A percentile compares a stretch with the other conserved stretches of the same genome.
phyloP scores from a whole-genome alignment of 2,113 vertebrate genomes.

The Morone chrysops region DNA sequence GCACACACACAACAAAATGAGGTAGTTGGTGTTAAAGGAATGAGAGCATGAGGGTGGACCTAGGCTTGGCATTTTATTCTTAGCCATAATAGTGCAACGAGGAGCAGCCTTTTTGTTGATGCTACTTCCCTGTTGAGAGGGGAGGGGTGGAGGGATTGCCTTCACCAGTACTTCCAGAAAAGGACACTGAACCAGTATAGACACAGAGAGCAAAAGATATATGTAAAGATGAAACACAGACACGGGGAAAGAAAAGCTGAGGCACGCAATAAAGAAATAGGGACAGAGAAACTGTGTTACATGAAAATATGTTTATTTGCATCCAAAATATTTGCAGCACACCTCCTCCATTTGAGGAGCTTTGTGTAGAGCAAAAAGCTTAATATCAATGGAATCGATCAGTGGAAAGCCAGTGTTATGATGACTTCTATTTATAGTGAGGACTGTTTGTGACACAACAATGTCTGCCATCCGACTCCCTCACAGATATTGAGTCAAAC shows the following conservation, averaged over 20 bases:
- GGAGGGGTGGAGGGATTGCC: conserved; percentile 12
- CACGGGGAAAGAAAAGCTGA: background rate
- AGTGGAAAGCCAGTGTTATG: conserved; percentile 72
- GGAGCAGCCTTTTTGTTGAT: conserved; percentile 57
- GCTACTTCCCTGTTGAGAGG: conserved; percentile 27
- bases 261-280: background rate
- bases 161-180: conserved; percentile 72
- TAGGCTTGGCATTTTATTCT: conserved; percentile 31
- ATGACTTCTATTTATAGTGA: conserved; percentile 73
- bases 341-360: background rate
- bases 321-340: conserved; percentile 27
- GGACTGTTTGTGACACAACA: conserved; percentile 56
- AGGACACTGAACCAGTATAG: conserved; percentile 59
- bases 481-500: conserved; percentile 13
- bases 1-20: background rate
- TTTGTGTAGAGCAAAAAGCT: conserved; percentile 39
- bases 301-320: conserved; percentile 28
- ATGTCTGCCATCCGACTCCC: conserved; percentile 24
- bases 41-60: conserved; percentile 11
- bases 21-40: conserved; percentile 12
- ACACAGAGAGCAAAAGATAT: conserved; percentile 25
- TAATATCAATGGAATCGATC: conserved; percentile 71
- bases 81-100: conserved; percentile 50
- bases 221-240: conserved; percentile 25
- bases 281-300: conserved; percentile 15